Base-by-base conservation (phyloP, 1,140 invertebrate genomes). In the Bombus consobrinus region DNA sequence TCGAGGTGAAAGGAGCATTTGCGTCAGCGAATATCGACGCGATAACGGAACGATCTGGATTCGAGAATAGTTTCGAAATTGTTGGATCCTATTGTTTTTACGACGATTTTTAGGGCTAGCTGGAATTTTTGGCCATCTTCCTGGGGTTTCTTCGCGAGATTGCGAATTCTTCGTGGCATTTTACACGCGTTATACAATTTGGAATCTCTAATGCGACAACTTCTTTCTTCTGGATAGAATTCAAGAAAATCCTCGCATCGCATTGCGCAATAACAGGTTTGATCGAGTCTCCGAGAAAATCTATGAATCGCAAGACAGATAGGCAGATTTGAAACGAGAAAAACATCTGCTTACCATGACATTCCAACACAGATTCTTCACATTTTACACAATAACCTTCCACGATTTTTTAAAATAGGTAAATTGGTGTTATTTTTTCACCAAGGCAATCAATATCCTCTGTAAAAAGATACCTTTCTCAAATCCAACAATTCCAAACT, bases 1-100 rank as follows among this genome's bases (percentile, higher is more conserved):
- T 41, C 22, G 37, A 41, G 39, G 64, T 71, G 82, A 83, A 83
- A 83, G 82, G 82, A 69, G 39, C n/a, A 62, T 74, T 83, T 43
- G 69, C 81, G 81, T 82, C 81, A 74, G 81, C 69, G 71, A 74
- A 74, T 64, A 64, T 82, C 72, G 8, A 37, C 25, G 71, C 57
- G 81, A 82, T 66, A 66, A 82, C 25, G 62, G 37, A n/a, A 62
- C 39, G 37, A 37, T 71, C 25, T 28, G 22, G 12, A 13, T 32
- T 18, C 41, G 18, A 43, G 37, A 18, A n/a, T 32, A 34, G 64
- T 32, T 75, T 37, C 25, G 25, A 18, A n/a, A 18, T n/a, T n/a
- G 22, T 32, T 13, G 15, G 18, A 37, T 4, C 9, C 5, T 53
- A 53, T 53, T 53, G 47, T 53, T 22, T 53, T 22, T 53, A 53